phyloP scores from a whole-genome alignment of 2,888 invertebrate species.

The Thera britannica region DNA sequence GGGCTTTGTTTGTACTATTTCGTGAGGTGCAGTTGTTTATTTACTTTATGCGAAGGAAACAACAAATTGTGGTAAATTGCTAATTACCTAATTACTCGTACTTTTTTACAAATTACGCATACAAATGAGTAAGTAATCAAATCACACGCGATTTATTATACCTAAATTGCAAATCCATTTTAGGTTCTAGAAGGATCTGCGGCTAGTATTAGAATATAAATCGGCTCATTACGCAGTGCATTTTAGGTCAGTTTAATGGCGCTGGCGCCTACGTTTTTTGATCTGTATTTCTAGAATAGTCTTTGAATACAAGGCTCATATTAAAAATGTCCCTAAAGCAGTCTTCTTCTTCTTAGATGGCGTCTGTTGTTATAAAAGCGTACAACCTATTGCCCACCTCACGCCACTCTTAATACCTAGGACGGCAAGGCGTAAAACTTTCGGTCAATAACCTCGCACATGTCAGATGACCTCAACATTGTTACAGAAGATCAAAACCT shows the following conservation, averaged over 20 bases:
- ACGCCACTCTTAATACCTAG: too few species aligned
- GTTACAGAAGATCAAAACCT: too few species aligned
- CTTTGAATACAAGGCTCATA: too few species aligned
- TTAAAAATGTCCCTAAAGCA: too few species aligned
- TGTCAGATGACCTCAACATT: too few species aligned
- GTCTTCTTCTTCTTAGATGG: too few species aligned
- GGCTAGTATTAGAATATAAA: neutral
- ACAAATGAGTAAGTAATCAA: neutral
- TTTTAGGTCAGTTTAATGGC: neutral
- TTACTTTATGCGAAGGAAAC: neutral
- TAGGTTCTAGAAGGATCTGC: conserved; percentile 1
- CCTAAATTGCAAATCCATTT: conserved; percentile 7
- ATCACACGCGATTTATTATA: conserved; percentile 1
- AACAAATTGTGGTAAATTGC: neutral
- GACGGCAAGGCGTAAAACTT: neutral
- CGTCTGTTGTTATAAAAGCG: too few species aligned
- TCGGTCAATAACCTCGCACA: neutral
- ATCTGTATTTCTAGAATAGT: too few species aligned
- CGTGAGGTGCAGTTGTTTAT: neutral
- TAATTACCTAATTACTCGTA: conserved; percentile 4
- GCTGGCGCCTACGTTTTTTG: too few species aligned
- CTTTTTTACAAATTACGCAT: neutral
- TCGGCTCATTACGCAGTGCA: neutral
- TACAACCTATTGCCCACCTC: too few species aligned
- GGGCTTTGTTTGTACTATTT: too few species aligned